Evolutionary conservation across 2,888 invertebrate species (phyloP).

Genomic region (Epiblema foenella): DNA sequence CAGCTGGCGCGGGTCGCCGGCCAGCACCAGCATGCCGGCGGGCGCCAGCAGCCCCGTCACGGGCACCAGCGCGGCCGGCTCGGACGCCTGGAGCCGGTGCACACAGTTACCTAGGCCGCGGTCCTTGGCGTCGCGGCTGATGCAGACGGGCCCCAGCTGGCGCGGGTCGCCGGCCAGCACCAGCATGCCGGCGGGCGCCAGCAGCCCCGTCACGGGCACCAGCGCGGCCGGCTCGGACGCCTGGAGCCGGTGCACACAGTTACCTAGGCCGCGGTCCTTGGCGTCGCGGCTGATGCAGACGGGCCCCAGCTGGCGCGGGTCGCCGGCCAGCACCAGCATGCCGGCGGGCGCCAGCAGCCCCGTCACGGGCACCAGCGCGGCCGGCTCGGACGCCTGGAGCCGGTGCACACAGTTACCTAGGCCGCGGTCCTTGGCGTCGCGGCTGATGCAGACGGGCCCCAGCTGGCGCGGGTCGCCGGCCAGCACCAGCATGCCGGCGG

Average conservation of each 20-base stretch:
- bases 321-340: constrained; percentile 89
- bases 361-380: constrained; percentile 85
- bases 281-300: constrained; percentile 88
- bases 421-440: too few species aligned
- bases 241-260: constrained; percentile 89
- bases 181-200: constrained; percentile 82
- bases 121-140: constrained; percentile 84
- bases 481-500: too few species aligned
- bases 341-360: constrained; percentile 82
- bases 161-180: constrained; percentile 92
- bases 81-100: constrained; percentile 92
- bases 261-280: constrained; percentile 85
- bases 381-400: constrained; percentile 88
- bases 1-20: constrained; percentile 94
- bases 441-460: too few species aligned
- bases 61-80: constrained; percentile 88
- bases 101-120: constrained; percentile 86
- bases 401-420: too few species aligned
- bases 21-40: constrained; percentile 86
- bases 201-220: constrained; percentile 87
- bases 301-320: constrained; percentile 95
- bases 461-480: too few species aligned
- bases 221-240: constrained; percentile 89
- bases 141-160: constrained; percentile 93
- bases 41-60: constrained; percentile 83